Base-by-base conservation (phyloP, 2,888 invertebrate species). In the Thysanoteuthis rhombus region DNA sequence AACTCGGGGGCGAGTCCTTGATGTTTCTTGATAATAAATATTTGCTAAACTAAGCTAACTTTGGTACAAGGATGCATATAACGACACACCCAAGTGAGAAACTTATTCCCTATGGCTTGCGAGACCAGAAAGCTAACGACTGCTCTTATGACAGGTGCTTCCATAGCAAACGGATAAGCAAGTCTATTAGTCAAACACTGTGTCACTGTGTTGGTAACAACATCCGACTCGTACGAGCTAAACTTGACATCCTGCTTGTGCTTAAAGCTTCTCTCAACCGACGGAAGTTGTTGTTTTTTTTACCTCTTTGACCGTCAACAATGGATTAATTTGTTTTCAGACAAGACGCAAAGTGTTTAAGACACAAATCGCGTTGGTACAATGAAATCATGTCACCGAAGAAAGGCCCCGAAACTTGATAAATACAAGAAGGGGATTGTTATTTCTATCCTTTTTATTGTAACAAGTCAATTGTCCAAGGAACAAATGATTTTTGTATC, bases 281-380 rank as follows among this genome's bases (percentile, higher is more conserved):
- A 75, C 75, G 75, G 75, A 75, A 75, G 75, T 75, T n/a, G n/a
- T n/a, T n/a, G 75, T 75, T 75, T 75, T 75, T n/a, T n/a, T 75
- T 75, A n/a, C n/a, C n/a, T 75, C n/a, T 75, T n/a, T n/a, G 19
- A 32, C 8, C 8, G 12, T 75, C 75, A 75, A 75, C 75, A 75
- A 75, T 75, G 75, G 75, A 75, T 58, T 58, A 58, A 58, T 75
- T 75, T 75, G 32, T 75, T 75, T 75, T n/a, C 1, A n/a, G n/a
- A n/a, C 10, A 75, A 75, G 32, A 4, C 32, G 75, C 32, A 75
- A n/a, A 75, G 75, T 32, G 32, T 16, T 75, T n/a, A 1, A n/a
- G 75, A 75, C 75, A 12, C 10, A 10, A 75, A 8, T 75, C n/a
- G 75, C 19, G 75, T 75, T 75, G n/a, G 75, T 75, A 75, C 75